Base-by-base conservation (phyloP, 2,113 vertebrate species). In the Acanthochromis polyacanthus region DNA sequence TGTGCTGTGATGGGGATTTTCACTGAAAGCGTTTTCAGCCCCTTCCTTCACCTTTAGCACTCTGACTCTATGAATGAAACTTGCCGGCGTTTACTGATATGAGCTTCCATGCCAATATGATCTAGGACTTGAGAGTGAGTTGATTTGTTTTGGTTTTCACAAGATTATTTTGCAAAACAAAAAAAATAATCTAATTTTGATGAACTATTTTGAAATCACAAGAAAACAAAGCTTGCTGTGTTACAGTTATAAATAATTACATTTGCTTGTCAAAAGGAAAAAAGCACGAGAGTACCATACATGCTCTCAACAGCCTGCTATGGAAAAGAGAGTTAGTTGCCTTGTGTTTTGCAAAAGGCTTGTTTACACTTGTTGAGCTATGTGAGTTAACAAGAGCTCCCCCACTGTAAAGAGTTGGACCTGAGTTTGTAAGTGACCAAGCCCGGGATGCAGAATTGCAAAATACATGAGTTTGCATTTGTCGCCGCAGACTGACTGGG, bases 301-400 rank as follows among this genome's bases (percentile, higher is more conserved):
- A 38, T 4, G 30, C 7, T 5, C 45, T 46, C 51, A 50, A 0
- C 25, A 53, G 38, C 2, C 14, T 15, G 32, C 16, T 40, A n/a
- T 0, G 23, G 11, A 11, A 15, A 23, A 48, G 3, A 51, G 4
- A 0, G 4, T 17, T 43, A 28, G 4, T 40, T 30, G 30, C 4
- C 4, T 30, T 30, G 17, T 68, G 67, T 52, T 53, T 59, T 45
- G 16, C 16, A 7, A 1, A 0, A 4, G 73, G 46, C 82, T 78
- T 75, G 73, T 81, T 87, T 78, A 79, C 58, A 74, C 73, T 67
- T 77, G 87, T 81, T 71, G 23, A 71, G 50, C 50, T 71, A 60
- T 78, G 81, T 32, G 20, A 32, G 10, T 32, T 23, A 43, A 25
- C 1, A 0, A 32, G 25, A 51, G 40, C 75, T 71, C 10, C 0